Evolutionary conservation across 2,888 invertebrate genomes (phyloP), one percentile per base, ranked within the genome.

Genomic region (Laothoe populi): DNA sequence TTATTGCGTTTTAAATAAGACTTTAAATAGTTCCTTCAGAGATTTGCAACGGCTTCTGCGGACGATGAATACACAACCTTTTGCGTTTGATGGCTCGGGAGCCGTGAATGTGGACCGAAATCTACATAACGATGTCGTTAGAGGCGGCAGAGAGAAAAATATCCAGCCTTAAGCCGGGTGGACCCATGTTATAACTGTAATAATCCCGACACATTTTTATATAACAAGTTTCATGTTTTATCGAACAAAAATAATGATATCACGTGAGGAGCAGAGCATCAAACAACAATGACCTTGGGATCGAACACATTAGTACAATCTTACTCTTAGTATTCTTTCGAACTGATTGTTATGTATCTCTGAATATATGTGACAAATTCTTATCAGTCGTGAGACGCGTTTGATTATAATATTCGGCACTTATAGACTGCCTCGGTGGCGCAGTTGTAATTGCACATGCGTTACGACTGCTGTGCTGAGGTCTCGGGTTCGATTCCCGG

Each of bases 121-220:
- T 81, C 71, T 80, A 72, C 79, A 79, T 79, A 80, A 79, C 73
- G 79, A 77, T 71, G 74, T 80, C 79, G 75, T 80, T 79, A 81
- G 69, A 66, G 67, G 65, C 69, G 64, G 62, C 66, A 62, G 64
- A 64, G 24, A 45, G 58, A 58, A 53, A 61, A 61, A 60, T 61
- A 49, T 49, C 21, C 31, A 31, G 31, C 49, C 26, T n/a, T 19
- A 46, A 49, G 21, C 35, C 42, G 16, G 26, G 42, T 42, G 40
- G 38, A 49, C 53, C 63, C 62, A 65, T 66, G 61, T 53, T 57
- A 66, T 64, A 63, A 45, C 58, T 66, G 31, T 61, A 40, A 60
- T 60, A 53, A 53, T 53, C 19, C 19, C 16, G 8, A 44, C 19
- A 19, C 19, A 44, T 44, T 19, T 19, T 44, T 44, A 16, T 19